Evolutionary conservation across 2,113 vertebrate species (phyloP).

Genomic region (Verasper variegatus): DNA sequence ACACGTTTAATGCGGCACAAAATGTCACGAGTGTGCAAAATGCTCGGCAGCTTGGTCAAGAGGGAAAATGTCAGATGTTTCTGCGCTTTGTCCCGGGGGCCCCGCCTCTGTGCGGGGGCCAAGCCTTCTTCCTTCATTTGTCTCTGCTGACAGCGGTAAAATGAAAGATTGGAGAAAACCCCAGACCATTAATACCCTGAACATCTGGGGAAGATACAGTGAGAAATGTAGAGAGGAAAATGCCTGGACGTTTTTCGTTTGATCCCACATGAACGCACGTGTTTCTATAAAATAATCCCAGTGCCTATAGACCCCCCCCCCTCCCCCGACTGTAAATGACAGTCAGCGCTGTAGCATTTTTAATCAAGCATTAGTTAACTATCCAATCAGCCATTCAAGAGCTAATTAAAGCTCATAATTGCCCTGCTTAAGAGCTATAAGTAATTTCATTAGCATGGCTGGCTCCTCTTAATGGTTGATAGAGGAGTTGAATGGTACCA

Average conservation of each 20-base stretch:
- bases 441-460: constrained; percentile 66
- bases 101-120: constrained; percentile 50
- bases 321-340: constrained; percentile 19
- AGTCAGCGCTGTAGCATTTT: constrained; percentile 45
- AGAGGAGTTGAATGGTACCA: constrained; percentile 28
- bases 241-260: constrained; percentile 24
- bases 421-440: constrained; percentile 59
- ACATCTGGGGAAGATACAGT: constrained; percentile 44
- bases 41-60: background rate
- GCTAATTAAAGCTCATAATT: constrained; percentile 76
- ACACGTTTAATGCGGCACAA: background rate
- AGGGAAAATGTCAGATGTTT: constrained; percentile 28
- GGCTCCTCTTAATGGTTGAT: constrained; percentile 37
- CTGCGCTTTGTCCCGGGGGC: constrained; percentile 14
- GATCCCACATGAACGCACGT: constrained; percentile 17
- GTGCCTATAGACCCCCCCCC: constrained; percentile 1
- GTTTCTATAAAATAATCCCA: constrained; percentile 28
- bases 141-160: constrained; percentile 66
- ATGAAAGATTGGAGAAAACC: constrained; percentile 67
- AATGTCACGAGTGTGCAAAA: constrained; percentile 24
- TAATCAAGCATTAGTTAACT: constrained; percentile 68
- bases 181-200: constrained; percentile 43
- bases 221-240: constrained; percentile 43
- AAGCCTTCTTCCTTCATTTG: constrained; percentile 56
- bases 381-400: constrained; percentile 64